Evolutionary conservation across 2,113 vertebrate species (phyloP), one percentile per base, ranked within the genome.

Genomic region (Morone saxatilis): DNA sequence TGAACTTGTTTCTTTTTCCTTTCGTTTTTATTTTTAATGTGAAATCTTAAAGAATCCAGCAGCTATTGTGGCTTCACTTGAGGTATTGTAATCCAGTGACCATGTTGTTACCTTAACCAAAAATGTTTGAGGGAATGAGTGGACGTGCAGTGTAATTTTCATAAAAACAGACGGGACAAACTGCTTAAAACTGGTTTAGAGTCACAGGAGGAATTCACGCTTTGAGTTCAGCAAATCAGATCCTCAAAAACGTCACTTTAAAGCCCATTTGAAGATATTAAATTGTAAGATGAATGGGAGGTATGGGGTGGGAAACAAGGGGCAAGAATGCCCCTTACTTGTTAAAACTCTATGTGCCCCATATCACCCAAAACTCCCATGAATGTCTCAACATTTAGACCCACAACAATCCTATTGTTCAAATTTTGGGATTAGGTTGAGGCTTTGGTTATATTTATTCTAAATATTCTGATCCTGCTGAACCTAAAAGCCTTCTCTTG

Each of bases 51-150:
- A 92, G 92, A 95, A 92, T 94, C 92, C 92, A 94, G 93, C 92
- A 95, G 87, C 91, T 94, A 85, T 87, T 92, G 92, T 94, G 93
- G 91, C 91, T 94, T 93, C 91, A 93, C 87, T 87, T 92, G 91
- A 92, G 83, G 87, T 92, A 91, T 94, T 92, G 90, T 93, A 89
- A 92, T 92, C 89, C 88, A 92, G 91, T 93, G 92, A 94, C 89
- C 89, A 93, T 93, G 90, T 94, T 88, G 90, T 93, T 92, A 94
- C 84, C 89, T 94, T 93, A 95, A 95, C 93, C 93, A 94, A 94
- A 95, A 95, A 93, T 85, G 77, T 91, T 81, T 41, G 83, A 85
- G 84, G 89, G 86, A 86, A 85, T 89, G 80, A 90, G 82, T 88
- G 85, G 80, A 86, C 19, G 75, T 81, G 69, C 68, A 38, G 75